A percentile compares a stretch with the other conserved stretches of the same genome.
phyloP scores from a whole-genome alignment of 2,113 vertebrate species.

The Arothron firmamentum region DNA sequence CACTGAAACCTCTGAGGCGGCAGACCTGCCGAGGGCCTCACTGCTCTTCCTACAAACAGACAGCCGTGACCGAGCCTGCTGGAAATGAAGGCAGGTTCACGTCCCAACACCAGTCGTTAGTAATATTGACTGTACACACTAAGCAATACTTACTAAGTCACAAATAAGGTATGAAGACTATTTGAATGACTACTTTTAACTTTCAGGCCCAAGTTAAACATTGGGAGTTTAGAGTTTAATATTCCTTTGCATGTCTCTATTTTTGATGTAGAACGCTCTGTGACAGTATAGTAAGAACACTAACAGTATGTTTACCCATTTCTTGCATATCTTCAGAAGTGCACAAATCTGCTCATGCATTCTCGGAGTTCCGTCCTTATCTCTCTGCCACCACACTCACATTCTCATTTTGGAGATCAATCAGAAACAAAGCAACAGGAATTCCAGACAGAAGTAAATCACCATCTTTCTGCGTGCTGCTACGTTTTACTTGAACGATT shows the following conservation, averaged over 20 bases:
- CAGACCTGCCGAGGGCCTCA: slow-evolving; percentile 53
- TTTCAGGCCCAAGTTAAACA: slow-evolving; percentile 3
- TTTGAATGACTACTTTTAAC: slow-evolving; percentile 16
- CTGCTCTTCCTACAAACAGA: slow-evolving; percentile 57
- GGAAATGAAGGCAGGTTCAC: slow-evolving; percentile 11
- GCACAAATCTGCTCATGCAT: slow-evolving; percentile 33
- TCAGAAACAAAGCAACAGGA: slow-evolving; percentile 29
- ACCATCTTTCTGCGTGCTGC: slow-evolving; percentile 7
- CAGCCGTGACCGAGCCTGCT: slow-evolving; percentile 32
- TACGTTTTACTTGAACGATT: slow-evolving; percentile 23
- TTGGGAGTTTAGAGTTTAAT: slow-evolving; percentile 10
- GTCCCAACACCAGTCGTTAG: neutral
- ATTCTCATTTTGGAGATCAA: slow-evolving; percentile 55
- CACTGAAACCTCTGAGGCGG: slow-evolving; percentile 54
- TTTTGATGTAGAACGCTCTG: neutral
- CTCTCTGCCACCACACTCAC: slow-evolving; percentile 41
- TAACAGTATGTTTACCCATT: slow-evolving; percentile 20
- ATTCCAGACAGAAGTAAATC: slow-evolving; percentile 43
- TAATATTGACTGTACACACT: neutral
- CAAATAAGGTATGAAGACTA: neutral
- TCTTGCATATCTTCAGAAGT: slow-evolving; percentile 21
- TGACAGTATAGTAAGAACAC: neutral
- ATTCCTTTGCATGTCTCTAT: neutral
- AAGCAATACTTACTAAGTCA: no score
- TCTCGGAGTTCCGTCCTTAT: slow-evolving; percentile 64